These are phyloP conservation scores for Mamestra configurata DNA, from an alignment of 1,140 invertebrate species.

Conservation along the genomic window DNA sequence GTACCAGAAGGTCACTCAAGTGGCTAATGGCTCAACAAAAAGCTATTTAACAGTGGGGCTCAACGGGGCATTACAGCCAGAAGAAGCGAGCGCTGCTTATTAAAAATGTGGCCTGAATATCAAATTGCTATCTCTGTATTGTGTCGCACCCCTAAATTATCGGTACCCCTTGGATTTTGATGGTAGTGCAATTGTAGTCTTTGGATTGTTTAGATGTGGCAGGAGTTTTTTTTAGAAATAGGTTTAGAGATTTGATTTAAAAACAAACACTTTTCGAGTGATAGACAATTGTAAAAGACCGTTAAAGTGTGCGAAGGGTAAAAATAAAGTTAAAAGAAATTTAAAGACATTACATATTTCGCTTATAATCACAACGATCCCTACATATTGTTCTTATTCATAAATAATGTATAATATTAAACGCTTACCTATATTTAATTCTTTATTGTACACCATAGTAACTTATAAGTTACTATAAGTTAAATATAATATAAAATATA, in stretches of 20 bases:
- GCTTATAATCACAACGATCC: too few relatives aligned
- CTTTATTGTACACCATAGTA: too few relatives aligned
- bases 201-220: constrained; percentile 3
- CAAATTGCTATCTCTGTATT: constrained; percentile 87
- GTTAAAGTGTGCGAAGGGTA: neutral
- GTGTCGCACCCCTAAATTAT: constrained; percentile 73
- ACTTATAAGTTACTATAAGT: too few relatives aligned
- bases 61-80: constrained; percentile 72
- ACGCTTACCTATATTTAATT: too few relatives aligned
- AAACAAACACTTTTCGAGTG: neutral
- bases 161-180: constrained; percentile 71
- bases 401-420: too few relatives aligned
- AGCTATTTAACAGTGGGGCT: constrained; percentile 79
- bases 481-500: too few relatives aligned
- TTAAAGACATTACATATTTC: too few relatives aligned
- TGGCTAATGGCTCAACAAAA: constrained; percentile 77
- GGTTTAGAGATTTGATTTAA: neutral
- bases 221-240: neutral
- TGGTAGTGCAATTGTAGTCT: constrained; percentile 43
- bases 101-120: constrained; percentile 88
- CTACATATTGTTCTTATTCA: too few relatives aligned
- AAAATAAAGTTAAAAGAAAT: too few relatives aligned
- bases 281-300: too few relatives aligned
- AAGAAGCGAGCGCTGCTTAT: constrained; percentile 74
- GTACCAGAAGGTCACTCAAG: constrained; percentile 53